Evolutionary conservation across 1,140 invertebrate genomes (phyloP), one percentile per base, ranked within the genome.

Genomic region (Microplitis mediator): DNA sequence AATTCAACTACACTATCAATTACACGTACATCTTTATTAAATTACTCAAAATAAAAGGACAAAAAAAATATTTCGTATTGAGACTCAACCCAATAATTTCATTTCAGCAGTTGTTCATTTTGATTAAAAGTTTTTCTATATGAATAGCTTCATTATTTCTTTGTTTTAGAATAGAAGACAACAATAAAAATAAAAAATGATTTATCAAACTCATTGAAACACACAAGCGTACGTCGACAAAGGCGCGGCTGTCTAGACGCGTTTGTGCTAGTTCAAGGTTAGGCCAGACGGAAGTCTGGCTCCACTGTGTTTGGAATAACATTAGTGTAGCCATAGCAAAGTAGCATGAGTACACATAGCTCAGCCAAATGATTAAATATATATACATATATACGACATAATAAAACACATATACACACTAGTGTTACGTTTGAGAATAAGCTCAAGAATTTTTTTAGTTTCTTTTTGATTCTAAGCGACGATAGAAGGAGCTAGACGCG

Each of bases 191-290:
- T 31, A 4, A 62, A 11, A 35, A 62, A 35, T 62, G 34, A 35
- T 35, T n/a, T 14, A 16, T 31, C 11, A 62, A 35, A 35, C 32
- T 36, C 34, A n/a, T 62, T 36, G 14, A 62, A 62, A 62, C 14
- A 31, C 11, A 62, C 60, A 35, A 34, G 34, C 60, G 6, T 62
- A 36, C 34, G 13, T 67, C 50, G 50, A 52, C 65, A 67, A 52
- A 67, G 56, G 71, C 63, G 64, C 60, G 64, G 63, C 67, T 67
- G 65, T 67, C 65, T 67, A 65, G 64, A 67, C 71, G 61, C 71
- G 64, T 52, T 76, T 79, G 79, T 54, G 78, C 75, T 81, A 81
- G 78, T 81, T 81, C 80, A 80, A 81, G 79, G 79, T 77, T 80
- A 74, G 77, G 68, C 39, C 74, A 77, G 76, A 72, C 77, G 77